These are phyloP conservation scores for Vidua macroura DNA, from an alignment of 2,113 vertebrate genomes.

Conservation along the genomic window DNA sequence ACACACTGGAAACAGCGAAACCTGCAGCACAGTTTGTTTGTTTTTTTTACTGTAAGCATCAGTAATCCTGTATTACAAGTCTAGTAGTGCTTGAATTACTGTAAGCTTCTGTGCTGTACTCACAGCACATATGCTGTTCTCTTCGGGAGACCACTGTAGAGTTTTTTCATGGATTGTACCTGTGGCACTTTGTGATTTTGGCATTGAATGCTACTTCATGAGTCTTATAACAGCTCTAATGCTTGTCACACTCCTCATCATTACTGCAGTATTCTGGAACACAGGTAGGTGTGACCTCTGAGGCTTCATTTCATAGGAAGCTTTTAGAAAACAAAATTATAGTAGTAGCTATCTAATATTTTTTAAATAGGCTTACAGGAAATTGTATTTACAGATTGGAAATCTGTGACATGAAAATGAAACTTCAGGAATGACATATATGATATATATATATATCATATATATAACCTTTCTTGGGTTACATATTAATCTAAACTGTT, in stretches of 20 bases:
- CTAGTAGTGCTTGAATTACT: neutral
- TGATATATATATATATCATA: neutral
- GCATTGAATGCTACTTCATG: neutral
- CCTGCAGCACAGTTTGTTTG: neutral
- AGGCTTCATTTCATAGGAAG: neutral
- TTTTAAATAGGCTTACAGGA: neutral
- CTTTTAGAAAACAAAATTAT: neutral
- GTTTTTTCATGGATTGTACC: neutral
- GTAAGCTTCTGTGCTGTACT: neutral
- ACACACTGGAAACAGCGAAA: neutral
- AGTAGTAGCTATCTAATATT: neutral
- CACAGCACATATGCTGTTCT: neutral
- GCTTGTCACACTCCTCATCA: neutral
- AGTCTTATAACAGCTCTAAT: fast-evolving
- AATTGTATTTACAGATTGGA: neutral
- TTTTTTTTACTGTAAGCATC: neutral
- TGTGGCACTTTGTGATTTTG: neutral
- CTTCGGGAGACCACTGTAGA: neutral
- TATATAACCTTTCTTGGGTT: neutral
- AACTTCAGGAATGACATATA: neutral
- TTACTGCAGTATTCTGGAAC: neutral
- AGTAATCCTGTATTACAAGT: neutral
- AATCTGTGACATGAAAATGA: neutral
- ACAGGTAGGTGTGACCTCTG: neutral
- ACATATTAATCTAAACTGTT: neutral